Conservation (phyloP, 2,888 invertebrate species). For the Melipona beecheii region DNA sequence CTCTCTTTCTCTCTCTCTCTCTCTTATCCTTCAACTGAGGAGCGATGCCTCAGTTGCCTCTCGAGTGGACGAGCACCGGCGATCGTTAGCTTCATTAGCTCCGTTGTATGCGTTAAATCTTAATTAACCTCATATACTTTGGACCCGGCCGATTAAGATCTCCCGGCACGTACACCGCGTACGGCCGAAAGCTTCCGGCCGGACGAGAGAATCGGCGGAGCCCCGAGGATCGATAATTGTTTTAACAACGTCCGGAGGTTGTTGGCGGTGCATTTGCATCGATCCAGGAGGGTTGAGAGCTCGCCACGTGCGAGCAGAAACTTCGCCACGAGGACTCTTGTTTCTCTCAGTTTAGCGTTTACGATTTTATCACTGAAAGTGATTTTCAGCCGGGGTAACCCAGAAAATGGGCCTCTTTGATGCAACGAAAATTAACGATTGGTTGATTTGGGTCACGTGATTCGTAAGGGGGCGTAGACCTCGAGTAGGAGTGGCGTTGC, state of each 20-base stretch:
- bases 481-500: too few species aligned
- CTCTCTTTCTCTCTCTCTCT: constrained; percentile 22
- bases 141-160: constrained; percentile 58
- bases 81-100: constrained; percentile 68
- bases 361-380: neutral
- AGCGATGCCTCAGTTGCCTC: neutral
- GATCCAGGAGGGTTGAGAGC: neutral
- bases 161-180: neutral
- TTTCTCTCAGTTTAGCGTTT: constrained; percentile 8
- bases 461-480: too few species aligned
- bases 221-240: neutral
- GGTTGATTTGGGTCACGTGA: too few species aligned
- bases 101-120: constrained; percentile 69
- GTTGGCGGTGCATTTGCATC: neutral
- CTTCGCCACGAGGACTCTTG: neutral
- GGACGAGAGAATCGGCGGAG: neutral
- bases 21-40: constrained; percentile 42
- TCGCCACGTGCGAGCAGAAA: neutral
- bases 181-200: neutral
- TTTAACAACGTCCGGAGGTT: neutral
- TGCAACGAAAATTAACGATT: too few species aligned
- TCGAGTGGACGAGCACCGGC: constrained; percentile 2
- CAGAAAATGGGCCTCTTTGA: too few species aligned
- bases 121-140: constrained; percentile 70
- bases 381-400: too few species aligned